Evolutionary conservation across 2,888 invertebrate genomes (phyloP).

Genomic region (Ormyrus thymus): DNA sequence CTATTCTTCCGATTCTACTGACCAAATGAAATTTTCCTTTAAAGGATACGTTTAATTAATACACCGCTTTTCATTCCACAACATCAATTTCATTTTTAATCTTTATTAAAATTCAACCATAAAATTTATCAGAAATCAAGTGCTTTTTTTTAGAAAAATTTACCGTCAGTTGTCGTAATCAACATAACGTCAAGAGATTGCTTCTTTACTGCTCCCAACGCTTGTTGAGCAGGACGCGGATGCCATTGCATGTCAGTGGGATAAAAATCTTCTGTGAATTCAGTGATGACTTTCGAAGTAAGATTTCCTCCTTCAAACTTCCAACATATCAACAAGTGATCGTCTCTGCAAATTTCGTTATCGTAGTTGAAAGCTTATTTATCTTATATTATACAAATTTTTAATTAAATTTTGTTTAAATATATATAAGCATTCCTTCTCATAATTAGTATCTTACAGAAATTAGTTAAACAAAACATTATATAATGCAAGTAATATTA

Average conservation of each 20-base stretch:
- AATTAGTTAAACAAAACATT: too few relatives aligned
- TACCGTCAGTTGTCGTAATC: slow-evolving; percentile 91
- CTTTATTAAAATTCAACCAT: too few relatives aligned
- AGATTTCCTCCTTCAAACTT: slow-evolving; percentile 83
- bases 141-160: background rate
- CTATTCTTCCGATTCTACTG: slow-evolving; percentile 91
- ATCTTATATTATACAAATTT: too few relatives aligned
- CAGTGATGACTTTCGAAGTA: slow-evolving; percentile 85
- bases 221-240: slow-evolving; percentile 79
- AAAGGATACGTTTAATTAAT: slow-evolving; percentile 42
- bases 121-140: too few relatives aligned
- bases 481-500: too few relatives aligned
- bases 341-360: slow-evolving; percentile 83
- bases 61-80: too few relatives aligned
- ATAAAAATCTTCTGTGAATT: slow-evolving; percentile 88
- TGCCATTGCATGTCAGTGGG: slow-evolving; percentile 95
- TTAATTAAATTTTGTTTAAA: too few relatives aligned
- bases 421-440: too few relatives aligned
- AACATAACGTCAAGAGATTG: slow-evolving; percentile 87
- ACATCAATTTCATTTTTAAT: too few relatives aligned
- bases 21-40: slow-evolving; percentile 89
- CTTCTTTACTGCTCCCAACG: slow-evolving; percentile 74
- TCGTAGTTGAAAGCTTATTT: background rate
- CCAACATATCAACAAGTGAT: slow-evolving; percentile 93
- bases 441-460: too few relatives aligned